Evolutionary conservation across 1,140 invertebrate genomes (phyloP).

Genomic region (Neodiprion lecontei): DNA sequence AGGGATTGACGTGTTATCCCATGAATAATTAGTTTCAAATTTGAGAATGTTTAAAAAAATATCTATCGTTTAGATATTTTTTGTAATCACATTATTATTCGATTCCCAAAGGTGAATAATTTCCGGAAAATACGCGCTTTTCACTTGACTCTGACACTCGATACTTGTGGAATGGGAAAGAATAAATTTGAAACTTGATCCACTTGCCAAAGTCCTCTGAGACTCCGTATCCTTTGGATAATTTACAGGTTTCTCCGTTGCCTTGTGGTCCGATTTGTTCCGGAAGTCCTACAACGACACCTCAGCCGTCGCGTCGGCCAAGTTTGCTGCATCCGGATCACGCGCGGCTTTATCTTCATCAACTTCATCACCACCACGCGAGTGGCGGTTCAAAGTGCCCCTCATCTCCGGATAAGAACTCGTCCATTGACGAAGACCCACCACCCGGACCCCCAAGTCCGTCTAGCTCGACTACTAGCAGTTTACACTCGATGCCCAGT

Average conservation of each 20-base stretch:
- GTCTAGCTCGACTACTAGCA: slow-evolving; percentile 59
- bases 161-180: too few relatives aligned
- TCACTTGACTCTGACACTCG: too few relatives aligned
- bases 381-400: slow-evolving; percentile 44
- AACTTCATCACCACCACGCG: slow-evolving; percentile 57
- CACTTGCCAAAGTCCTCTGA: too few relatives aligned
- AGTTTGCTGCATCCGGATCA: slow-evolving; percentile 75
- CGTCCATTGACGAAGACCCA: slow-evolving; percentile 49
- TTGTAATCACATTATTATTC: too few relatives aligned
- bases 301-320: slow-evolving; percentile 62
- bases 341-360: slow-evolving; percentile 66
- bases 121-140: too few relatives aligned
- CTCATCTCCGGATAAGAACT: slow-evolving; percentile 46
- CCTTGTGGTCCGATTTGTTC: slow-evolving; percentile 55
- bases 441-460: slow-evolving; percentile 54
- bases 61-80: too few relatives aligned
- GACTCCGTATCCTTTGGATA: not conserved
- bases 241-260: slow-evolving; percentile 68
- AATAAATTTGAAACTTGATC: too few relatives aligned
- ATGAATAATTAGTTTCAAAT: too few relatives aligned
- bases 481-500: slow-evolving; percentile 58
- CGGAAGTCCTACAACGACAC: slow-evolving; percentile 50
- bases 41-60: too few relatives aligned
- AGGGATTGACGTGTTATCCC: too few relatives aligned
- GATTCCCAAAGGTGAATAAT: too few relatives aligned